These are phyloP conservation scores for Stenopsyche tienmushanensis DNA, from an alignment of 1,140 invertebrate species.

Conservation along the genomic window DNA sequence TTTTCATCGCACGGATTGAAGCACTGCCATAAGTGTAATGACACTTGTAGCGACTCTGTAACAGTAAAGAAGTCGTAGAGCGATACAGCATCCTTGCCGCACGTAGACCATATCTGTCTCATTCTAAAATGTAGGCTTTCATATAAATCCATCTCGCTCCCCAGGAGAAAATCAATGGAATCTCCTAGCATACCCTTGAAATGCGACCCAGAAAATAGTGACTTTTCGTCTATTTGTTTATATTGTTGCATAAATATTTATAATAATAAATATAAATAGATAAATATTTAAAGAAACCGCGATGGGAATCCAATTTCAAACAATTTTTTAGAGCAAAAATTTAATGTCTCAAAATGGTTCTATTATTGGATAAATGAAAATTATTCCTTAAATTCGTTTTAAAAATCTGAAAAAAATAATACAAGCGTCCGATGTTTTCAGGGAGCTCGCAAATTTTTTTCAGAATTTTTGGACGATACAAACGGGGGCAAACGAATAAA, in stretches of 20 bases:
- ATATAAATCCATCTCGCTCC: constrained; percentile 2
- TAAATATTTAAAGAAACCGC: too few species aligned
- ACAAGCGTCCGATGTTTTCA: not conserved
- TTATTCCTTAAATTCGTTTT: not conserved
- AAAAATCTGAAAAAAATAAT: not conserved
- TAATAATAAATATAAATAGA: too few species aligned
- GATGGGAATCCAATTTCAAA: too few species aligned
- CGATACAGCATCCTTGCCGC: constrained; percentile 30
- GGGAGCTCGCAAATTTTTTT: too few species aligned
- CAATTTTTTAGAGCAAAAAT: too few species aligned
- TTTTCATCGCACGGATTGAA: constrained; percentile 1
- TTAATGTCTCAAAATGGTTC: not conserved
- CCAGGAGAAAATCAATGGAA: constrained; percentile 37
- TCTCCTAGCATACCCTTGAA: constrained; percentile 1
- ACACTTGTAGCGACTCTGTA: constrained; percentile 28
- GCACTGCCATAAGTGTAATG: constrained; percentile 27
- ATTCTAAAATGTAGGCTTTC: not conserved
- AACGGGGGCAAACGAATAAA: constrained; percentile 3
- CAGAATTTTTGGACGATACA: not conserved
- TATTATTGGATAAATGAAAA: not conserved
- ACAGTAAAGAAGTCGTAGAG: constrained; percentile 11
- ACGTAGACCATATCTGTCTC: constrained; percentile 10
- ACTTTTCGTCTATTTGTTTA: too few species aligned
- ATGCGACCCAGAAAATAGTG: not conserved
- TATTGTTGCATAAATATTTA: too few species aligned